These are phyloP conservation scores for Schlechtendalia chinensis DNA, from an alignment of 1,140 invertebrate species.

Conservation along the genomic window DNA sequence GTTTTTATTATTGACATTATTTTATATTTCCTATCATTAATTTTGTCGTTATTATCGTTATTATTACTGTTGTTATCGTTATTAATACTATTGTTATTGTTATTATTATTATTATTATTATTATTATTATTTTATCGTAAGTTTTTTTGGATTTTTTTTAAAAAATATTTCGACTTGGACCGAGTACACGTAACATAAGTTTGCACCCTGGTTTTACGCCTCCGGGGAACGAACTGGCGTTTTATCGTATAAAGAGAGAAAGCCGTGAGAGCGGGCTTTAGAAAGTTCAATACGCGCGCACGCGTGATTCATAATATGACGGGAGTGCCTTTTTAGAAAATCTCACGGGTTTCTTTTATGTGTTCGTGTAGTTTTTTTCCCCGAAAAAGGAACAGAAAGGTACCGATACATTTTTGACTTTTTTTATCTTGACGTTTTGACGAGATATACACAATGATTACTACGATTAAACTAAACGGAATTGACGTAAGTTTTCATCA, in stretches of 20 bases:
- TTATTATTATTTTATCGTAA: background rate
- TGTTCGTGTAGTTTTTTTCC: background rate
- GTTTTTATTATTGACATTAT: no score
- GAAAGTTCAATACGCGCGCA: background rate
- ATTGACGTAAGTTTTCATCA: background rate
- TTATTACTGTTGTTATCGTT: background rate
- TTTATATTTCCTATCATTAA: no score
- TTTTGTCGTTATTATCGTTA: no score
- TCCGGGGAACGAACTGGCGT: background rate
- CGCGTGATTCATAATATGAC: constrained; percentile 22
- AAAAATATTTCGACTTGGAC: no score
- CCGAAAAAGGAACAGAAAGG: background rate
- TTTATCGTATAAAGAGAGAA: constrained; percentile 4
- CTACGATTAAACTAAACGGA: background rate
- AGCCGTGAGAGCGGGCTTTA: constrained; percentile 9
- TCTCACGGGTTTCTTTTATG: background rate
- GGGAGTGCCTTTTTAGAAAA: constrained; percentile 5
- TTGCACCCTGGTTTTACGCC: background rate
- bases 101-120: background rate
- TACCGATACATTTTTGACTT: background rate
- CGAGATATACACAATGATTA: background rate
- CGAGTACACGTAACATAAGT: no score
- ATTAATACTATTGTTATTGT: background rate
- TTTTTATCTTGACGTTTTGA: background rate
- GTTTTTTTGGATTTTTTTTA: no score